A percentile compares a stretch with the other conserved stretches of the same genome.
phyloP scores from a whole-genome alignment of 2,888 invertebrate genomes.

The Gastrophysa polygoni region DNA sequence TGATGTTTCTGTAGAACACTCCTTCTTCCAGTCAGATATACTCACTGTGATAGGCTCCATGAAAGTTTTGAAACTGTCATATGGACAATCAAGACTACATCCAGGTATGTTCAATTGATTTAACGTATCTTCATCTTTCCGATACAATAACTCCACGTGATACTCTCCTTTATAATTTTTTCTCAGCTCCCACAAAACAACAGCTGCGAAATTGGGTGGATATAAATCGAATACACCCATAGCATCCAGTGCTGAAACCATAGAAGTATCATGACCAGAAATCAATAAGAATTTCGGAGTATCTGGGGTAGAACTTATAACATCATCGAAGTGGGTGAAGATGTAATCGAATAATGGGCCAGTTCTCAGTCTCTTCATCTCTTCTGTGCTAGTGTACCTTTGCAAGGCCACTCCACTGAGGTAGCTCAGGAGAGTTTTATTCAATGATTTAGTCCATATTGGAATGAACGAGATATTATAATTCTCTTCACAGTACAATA shows the following conservation, averaged over 20 bases:
- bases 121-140: conserved; percentile 68
- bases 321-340: conserved; percentile 63
- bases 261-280: conserved; percentile 81
- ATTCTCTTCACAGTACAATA: conserved; percentile 69
- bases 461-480: conserved; percentile 62
- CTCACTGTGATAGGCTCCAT: conserved; percentile 64
- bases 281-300: conserved; percentile 71
- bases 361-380: conserved; percentile 64
- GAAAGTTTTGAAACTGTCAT: conserved; percentile 62
- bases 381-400: conserved; percentile 61
- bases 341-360: conserved; percentile 74
- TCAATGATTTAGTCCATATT: conserved; percentile 10
- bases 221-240: conserved; percentile 71
- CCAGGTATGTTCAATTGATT: conserved; percentile 65
- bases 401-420: conserved; percentile 67
- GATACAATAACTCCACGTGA: conserved; percentile 62
- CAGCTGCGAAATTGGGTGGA: conserved; percentile 71
- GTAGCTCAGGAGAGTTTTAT: conserved; percentile 56
- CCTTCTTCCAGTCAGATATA: conserved; percentile 68
- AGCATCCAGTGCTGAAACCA: conserved; percentile 74
- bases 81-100: conserved; percentile 69
- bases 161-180: conserved; percentile 37
- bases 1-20: conserved; percentile 59
- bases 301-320: conserved; percentile 15
- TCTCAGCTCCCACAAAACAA: conserved; percentile 72